Conservation (phyloP, 2,113 vertebrate species). For the Zosterops hypoxanthus region DNA sequence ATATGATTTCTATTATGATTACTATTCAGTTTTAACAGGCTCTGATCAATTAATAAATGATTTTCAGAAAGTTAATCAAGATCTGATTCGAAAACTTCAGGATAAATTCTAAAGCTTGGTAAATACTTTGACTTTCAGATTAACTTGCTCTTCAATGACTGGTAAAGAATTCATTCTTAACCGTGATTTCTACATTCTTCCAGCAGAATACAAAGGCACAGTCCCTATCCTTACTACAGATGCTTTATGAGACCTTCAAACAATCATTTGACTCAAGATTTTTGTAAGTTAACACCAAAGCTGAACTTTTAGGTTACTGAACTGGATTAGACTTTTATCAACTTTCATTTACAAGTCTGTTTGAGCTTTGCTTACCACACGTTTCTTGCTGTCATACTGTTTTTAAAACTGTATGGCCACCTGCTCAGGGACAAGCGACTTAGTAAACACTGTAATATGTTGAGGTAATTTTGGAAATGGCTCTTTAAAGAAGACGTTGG, state of each 20-base stretch:
- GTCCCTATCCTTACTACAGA: not conserved
- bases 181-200: too few species aligned
- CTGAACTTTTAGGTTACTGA: not conserved
- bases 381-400: not conserved
- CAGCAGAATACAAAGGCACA: not conserved
- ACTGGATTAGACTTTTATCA: not conserved
- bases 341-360: not conserved
- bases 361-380: not conserved
- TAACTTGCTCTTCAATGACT: not conserved
- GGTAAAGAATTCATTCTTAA: not conserved
- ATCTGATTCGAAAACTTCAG: not conserved
- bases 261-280: not conserved
- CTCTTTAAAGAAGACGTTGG: not conserved
- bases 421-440: not conserved
- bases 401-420: not conserved
- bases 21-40: not conserved
- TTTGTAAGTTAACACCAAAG: not conserved
- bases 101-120: not conserved
- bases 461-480: not conserved
- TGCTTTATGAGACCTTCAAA: not conserved
- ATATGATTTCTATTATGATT: not conserved
- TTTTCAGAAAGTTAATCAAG: conserved; percentile 13
- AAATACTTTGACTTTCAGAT: not conserved
- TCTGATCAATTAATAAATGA: not conserved
- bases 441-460: not conserved